A percentile compares a stretch with the other conserved stretches of the same genome.
phyloP scores from a whole-genome alignment of 1,140 invertebrate species.

The Cydia amplana region DNA sequence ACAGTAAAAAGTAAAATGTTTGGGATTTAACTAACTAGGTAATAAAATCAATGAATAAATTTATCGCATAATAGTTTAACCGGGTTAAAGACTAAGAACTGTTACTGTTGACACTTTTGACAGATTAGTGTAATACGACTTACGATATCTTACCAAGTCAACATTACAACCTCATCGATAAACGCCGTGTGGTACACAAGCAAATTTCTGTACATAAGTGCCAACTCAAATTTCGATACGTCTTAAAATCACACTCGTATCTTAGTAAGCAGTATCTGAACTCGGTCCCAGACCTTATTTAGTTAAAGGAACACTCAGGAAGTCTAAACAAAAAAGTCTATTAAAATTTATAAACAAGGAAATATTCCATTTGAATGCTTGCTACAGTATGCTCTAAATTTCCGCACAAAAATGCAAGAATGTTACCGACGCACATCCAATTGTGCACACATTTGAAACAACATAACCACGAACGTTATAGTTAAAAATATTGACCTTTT shows the following conservation, averaged over 20 bases:
- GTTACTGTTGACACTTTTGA: slow-evolving; percentile 8
- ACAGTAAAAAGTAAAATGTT: too few species aligned
- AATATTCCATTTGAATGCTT: background rate
- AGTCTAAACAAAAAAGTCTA: too few species aligned
- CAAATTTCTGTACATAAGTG: background rate
- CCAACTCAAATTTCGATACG: too few species aligned
- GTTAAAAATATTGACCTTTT: slow-evolving; percentile 7
- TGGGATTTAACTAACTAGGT: background rate
- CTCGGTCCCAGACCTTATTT: too few species aligned
- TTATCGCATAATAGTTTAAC: background rate
- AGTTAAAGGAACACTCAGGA: too few species aligned
- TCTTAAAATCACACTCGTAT: too few species aligned
- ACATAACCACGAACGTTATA: background rate
- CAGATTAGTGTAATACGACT: background rate
- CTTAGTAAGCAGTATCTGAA: too few species aligned
- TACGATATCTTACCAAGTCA: background rate
- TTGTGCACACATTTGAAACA: background rate
- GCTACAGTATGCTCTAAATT: background rate
- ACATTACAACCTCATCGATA: slow-evolving; percentile 11
- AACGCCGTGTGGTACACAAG: background rate
- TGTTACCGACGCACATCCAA: background rate
- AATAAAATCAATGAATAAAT: background rate
- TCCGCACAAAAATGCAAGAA: background rate
- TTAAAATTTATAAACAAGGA: too few species aligned
- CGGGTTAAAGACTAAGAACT: background rate